Evolutionary conservation across 2,113 vertebrate species (phyloP).

Genomic region (human): GRCh38 chr4:6963501-6964000

Average conservation of each 20-base stretch:
- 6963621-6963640: neutral
- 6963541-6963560: neutral
- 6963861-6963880: too few species aligned
- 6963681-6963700: neutral
- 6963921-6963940: too few species aligned
- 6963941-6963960: rapidly evolving
- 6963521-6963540: neutral
- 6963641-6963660: neutral
- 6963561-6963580: neutral
- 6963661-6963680: neutral
- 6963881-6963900: too few species aligned
- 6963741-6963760: neutral
- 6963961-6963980: too few species aligned
- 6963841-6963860: too few species aligned
- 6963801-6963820: neutral
- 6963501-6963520: neutral
- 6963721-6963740: neutral
- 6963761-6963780: neutral
- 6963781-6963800: neutral
- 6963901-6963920: too few species aligned
- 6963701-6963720: neutral
- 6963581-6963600: too few species aligned
- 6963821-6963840: too few species aligned
- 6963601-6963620: neutral
- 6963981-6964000: too few species aligned